phyloP scores from a whole-genome alignment of 2,888 invertebrate species.

The Himalopsyche tibetana region DNA sequence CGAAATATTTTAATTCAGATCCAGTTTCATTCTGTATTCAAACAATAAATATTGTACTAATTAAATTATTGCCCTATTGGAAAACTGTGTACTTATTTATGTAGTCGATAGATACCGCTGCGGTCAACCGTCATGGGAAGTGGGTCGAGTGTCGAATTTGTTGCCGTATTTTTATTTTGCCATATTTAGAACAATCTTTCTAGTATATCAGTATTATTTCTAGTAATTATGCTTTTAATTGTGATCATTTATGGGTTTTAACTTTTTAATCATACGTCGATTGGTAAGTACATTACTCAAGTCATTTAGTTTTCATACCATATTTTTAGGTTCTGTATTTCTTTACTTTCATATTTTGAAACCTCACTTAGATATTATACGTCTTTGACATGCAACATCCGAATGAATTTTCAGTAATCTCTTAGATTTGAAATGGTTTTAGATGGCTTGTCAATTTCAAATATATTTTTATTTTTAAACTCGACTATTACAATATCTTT shows the following conservation, averaged over 20 bases:
- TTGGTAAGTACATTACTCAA: slow-evolving; percentile 55
- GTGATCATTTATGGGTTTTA: slow-evolving; percentile 50
- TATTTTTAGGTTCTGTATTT: slow-evolving; percentile 60
- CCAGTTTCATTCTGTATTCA: no score
- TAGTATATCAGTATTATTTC: slow-evolving; percentile 47
- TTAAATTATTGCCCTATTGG: not conserved
- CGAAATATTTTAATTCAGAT: no score
- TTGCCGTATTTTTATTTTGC: slow-evolving; percentile 63
- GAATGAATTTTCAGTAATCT: not conserved
- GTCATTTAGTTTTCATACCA: slow-evolving; percentile 54
- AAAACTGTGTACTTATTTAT: slow-evolving; percentile 49
- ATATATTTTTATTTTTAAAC: slow-evolving; percentile 26
- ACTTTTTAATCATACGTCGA: slow-evolving; percentile 51
- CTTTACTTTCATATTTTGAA: slow-evolving; percentile 60
- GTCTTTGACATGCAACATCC: slow-evolving; percentile 23
- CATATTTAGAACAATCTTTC: slow-evolving; percentile 61
- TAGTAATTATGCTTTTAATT: slow-evolving; percentile 50
- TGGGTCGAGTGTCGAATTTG: slow-evolving; percentile 62
- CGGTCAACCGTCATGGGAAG: slow-evolving; percentile 61
- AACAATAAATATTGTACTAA: no score
- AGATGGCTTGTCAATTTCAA: slow-evolving; percentile 12
- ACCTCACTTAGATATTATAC: slow-evolving; percentile 35
- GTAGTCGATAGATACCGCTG: slow-evolving; percentile 59
- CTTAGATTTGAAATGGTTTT: slow-evolving; percentile 28
- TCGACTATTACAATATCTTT: slow-evolving; percentile 53